Conservation (phyloP, 2,113 vertebrate species). For the Pachypanchax playfairii region DNA sequence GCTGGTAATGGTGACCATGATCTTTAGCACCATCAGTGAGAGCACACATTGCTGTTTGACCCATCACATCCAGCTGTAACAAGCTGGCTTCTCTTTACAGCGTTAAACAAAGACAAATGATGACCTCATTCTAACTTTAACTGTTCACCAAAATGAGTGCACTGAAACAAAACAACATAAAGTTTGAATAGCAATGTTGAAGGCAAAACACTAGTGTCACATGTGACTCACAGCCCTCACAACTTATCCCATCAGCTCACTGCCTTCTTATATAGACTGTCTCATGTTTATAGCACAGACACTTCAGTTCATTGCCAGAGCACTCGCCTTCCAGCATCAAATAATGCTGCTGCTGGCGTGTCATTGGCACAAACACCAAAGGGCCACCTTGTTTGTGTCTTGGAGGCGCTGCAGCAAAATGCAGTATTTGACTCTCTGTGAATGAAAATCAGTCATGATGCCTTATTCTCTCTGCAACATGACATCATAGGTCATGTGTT, state of each 20-base stretch:
- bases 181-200: background rate
- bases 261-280: slow-evolving; percentile 1
- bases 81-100: no score
- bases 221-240: background rate
- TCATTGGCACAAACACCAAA: background rate
- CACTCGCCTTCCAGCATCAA: background rate
- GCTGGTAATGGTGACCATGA: no score
- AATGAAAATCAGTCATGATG: background rate
- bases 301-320: background rate
- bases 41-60: no score
- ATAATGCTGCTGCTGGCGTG: background rate
- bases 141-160: no score
- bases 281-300: background rate
- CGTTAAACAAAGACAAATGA: no score
- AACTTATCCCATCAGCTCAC: background rate
- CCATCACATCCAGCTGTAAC: no score
- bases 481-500: background rate
- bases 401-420: background rate
- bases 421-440: background rate
- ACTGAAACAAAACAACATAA: background rate
- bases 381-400: background rate
- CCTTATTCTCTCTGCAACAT: background rate
- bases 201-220: background rate
- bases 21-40: no score
- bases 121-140: no score